A percentile compares a stretch with the other conserved stretches of the same genome.
Evolutionary conservation across 2,888 invertebrate genomes (phyloP).

Genomic region (Tipula unca): DNA sequence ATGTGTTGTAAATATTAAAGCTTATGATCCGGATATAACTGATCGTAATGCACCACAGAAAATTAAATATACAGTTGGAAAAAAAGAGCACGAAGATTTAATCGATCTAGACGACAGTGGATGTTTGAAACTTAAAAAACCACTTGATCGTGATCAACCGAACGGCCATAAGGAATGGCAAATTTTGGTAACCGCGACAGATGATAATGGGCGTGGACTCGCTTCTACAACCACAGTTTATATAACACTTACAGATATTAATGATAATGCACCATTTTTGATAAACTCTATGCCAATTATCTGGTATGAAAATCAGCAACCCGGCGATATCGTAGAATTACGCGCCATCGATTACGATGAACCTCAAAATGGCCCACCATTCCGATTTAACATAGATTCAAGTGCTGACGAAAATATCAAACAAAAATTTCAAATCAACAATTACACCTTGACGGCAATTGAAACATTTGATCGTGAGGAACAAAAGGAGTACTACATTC

Average conservation of each 20-base stretch:
- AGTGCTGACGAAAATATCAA: conserved; percentile 59
- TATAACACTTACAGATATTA: conserved; percentile 68
- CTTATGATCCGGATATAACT: conserved; percentile 80
- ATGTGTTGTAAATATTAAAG: conserved; percentile 61
- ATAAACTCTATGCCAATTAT: conserved; percentile 72
- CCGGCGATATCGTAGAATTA: conserved; percentile 59
- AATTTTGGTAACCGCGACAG: conserved; percentile 64
- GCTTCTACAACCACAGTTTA: conserved; percentile 60
- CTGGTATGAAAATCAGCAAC: conserved; percentile 71
- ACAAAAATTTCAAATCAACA: conserved; percentile 61
- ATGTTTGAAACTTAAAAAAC: conserved; percentile 53
- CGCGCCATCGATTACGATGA: conserved; percentile 75
- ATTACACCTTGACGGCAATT: conserved; percentile 59
- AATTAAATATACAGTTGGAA: conserved; percentile 67
- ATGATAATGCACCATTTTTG: conserved; percentile 88
- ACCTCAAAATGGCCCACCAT: conserved; percentile 77
- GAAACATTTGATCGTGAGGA: conserved; percentile 79
- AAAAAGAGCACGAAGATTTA: conserved; percentile 60
- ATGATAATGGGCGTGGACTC: conserved; percentile 60
- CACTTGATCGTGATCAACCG: conserved; percentile 83
- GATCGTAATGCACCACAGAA: conserved; percentile 65
- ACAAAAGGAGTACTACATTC: conserved; percentile 78
- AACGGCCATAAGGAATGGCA: conserved; percentile 75
- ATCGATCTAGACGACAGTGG: conserved; percentile 66
- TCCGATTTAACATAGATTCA: conserved; percentile 50